Evolutionary conservation across 1,140 invertebrate genomes (phyloP).

Genomic region (Drosophila funebris): DNA sequence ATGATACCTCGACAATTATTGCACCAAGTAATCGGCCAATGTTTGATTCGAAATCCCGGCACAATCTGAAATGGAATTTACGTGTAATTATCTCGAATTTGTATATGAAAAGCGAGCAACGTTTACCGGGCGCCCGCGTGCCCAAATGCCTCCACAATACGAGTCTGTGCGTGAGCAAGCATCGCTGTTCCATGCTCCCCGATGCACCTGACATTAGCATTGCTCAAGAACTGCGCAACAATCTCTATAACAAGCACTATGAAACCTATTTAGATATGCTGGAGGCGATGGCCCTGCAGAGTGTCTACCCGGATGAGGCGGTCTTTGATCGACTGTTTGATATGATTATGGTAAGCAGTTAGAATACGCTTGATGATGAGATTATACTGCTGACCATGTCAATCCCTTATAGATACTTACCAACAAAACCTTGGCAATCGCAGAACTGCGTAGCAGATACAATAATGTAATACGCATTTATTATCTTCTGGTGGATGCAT

Average conservation of each 20-base stretch:
- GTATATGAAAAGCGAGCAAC: slow-evolving; percentile 55
- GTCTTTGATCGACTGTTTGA: slow-evolving; percentile 56
- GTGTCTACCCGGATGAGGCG: slow-evolving; percentile 54
- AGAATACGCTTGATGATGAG: background rate
- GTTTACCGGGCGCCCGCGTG: slow-evolving; percentile 48
- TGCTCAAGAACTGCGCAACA: slow-evolving; percentile 42
- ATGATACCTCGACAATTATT: slow-evolving; percentile 8
- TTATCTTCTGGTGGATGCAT: slow-evolving; percentile 57
- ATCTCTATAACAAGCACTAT: slow-evolving; percentile 56
- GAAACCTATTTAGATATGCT: slow-evolving; percentile 64
- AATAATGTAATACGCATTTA: slow-evolving; percentile 48
- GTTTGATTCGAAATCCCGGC: background rate
- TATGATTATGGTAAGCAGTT: slow-evolving; percentile 51
- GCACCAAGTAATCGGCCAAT: background rate
- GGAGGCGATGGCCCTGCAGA: slow-evolving; percentile 50
- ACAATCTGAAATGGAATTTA: slow-evolving; percentile 49
- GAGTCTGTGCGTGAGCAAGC: slow-evolving; percentile 42
- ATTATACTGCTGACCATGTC: too few relatives aligned
- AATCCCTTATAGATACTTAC: slow-evolving; percentile 41
- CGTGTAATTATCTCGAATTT: slow-evolving; percentile 61
- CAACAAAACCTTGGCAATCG: slow-evolving; percentile 35
- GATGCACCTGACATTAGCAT: slow-evolving; percentile 51
- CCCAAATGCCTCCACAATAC: slow-evolving; percentile 64
- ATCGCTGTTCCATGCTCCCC: slow-evolving; percentile 55
- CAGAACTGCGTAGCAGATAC: slow-evolving; percentile 44